Conservation (phyloP, 2,888 invertebrate genomes). For the Eubasilissa splendida region DNA sequence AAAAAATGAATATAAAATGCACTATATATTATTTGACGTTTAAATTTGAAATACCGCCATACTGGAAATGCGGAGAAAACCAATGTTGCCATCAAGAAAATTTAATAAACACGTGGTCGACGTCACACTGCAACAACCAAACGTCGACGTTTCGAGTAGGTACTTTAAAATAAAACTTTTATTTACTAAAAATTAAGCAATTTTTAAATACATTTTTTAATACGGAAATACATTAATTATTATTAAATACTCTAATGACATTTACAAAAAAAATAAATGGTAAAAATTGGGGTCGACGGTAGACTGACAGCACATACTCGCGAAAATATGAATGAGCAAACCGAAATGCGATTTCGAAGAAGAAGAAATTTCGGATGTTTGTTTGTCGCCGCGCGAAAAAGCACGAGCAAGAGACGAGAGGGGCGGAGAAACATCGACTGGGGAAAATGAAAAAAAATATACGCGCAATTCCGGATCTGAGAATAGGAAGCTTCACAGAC, state of each 20-base stretch:
- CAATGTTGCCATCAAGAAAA: slow-evolving; percentile 4
- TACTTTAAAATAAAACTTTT: too few species aligned
- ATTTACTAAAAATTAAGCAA: too few species aligned
- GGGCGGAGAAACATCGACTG: slow-evolving; percentile 19
- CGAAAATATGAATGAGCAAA: slow-evolving; percentile 21
- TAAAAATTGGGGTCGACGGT: too few species aligned
- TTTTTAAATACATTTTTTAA: too few species aligned
- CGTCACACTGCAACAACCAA: too few species aligned
- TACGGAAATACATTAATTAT: too few species aligned
- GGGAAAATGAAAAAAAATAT: slow-evolving; percentile 1
- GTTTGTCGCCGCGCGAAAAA: slow-evolving; percentile 5
- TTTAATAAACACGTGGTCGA: too few species aligned
- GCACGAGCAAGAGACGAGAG: slow-evolving; percentile 18
- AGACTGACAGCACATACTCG: slow-evolving; percentile 12
- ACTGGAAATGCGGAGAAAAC: background rate
- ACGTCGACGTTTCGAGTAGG: too few species aligned
- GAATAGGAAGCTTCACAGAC: slow-evolving; percentile 27
- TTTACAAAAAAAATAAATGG: too few species aligned
- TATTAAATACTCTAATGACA: too few species aligned
- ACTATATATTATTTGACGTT: slow-evolving; percentile 17
- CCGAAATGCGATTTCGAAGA: background rate
- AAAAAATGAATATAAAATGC: background rate
- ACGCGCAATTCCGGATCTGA: slow-evolving; percentile 24
- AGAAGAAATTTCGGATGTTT: slow-evolving; percentile 20
- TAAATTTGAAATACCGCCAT: slow-evolving; percentile 39